Evolutionary conservation across 2,113 vertebrate genomes (phyloP).

Genomic region (Eptesicus fuscus): DNA sequence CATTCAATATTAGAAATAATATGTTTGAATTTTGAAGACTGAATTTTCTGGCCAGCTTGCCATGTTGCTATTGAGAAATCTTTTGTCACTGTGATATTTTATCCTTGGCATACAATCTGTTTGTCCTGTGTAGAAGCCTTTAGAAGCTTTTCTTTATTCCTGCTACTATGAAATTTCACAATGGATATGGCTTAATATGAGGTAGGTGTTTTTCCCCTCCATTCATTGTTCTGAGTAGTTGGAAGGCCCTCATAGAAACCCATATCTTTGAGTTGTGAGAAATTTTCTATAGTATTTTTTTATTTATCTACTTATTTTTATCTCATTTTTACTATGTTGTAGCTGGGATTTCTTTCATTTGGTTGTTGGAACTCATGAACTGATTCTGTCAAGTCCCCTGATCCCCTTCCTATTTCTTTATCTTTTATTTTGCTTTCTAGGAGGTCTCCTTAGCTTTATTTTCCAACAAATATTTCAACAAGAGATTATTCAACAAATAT

Average conservation of each 20-base stretch:
- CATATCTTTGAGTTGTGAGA: not conserved
- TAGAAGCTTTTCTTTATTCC: not conserved
- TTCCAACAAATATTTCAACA: not conserved
- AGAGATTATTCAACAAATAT: not conserved
- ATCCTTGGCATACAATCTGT: not conserved
- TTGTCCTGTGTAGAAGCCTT: not conserved
- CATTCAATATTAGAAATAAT: not conserved
- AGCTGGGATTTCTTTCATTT: not conserved
- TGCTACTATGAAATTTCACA: not conserved
- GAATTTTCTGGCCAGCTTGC: not conserved
- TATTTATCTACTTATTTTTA: not conserved
- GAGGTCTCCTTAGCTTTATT: not conserved
- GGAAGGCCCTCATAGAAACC: not conserved
- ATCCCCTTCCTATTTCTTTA: not conserved
- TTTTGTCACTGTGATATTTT: not conserved
- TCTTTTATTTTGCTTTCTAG: not conserved
- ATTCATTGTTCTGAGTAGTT: not conserved
- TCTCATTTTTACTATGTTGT: not conserved
- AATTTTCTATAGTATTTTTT: not conserved
- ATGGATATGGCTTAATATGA: not conserved
- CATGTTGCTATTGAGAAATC: not conserved
- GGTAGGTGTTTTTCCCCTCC: not conserved
- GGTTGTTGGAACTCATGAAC: not conserved
- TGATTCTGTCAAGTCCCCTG: not conserved
- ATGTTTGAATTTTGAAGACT: not conserved